phyloP scores from a whole-genome alignment of 2,888 invertebrate species.

The Rambutsinella grinnellia region DNA sequence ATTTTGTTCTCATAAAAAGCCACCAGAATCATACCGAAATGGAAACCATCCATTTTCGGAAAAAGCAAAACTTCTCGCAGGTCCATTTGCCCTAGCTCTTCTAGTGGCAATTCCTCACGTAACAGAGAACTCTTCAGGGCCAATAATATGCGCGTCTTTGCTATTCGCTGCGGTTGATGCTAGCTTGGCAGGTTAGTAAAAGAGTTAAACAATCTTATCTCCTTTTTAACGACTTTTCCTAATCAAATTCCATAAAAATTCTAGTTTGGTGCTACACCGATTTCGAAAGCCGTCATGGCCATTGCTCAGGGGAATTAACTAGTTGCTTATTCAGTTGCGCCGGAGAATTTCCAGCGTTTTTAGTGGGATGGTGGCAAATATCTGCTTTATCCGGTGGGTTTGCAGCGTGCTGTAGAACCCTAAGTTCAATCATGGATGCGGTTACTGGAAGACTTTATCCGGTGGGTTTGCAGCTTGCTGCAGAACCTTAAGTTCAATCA shows the following conservation, averaged over 20 bases:
- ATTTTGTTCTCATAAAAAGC: too few species aligned
- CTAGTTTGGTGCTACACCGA: conserved; percentile 66
- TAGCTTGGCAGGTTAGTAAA: conserved; percentile 61
- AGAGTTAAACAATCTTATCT: conserved; percentile 1
- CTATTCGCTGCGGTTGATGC: conserved; percentile 63
- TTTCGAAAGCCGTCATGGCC: conserved; percentile 64
- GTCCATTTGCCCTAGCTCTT: conserved; percentile 64
- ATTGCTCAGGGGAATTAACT: conserved; percentile 63
- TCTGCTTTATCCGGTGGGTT: conserved; percentile 59
- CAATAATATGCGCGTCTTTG: conserved; percentile 64
- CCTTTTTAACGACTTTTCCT: not conserved
- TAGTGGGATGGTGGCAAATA: conserved; percentile 63
- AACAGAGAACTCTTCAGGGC: conserved; percentile 65
- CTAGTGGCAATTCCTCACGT: conserved; percentile 64
- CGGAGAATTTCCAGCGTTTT: conserved; percentile 66
- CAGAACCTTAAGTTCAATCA: conserved; percentile 62
- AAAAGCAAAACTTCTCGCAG: conserved; percentile 63
- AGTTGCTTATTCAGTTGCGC: conserved; percentile 62
- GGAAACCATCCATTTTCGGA: conserved; percentile 60
- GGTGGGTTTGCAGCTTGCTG: conserved; percentile 63
- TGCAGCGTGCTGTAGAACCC: conserved; percentile 61
- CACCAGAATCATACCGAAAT: too few species aligned
- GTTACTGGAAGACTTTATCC: conserved; percentile 65
- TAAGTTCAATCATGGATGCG: conserved; percentile 64
- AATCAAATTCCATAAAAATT: not conserved